Evolutionary conservation across 2,888 invertebrate genomes (phyloP), one percentile per base, ranked within the genome.

Genomic region (Drosophila melanosoma): DNA sequence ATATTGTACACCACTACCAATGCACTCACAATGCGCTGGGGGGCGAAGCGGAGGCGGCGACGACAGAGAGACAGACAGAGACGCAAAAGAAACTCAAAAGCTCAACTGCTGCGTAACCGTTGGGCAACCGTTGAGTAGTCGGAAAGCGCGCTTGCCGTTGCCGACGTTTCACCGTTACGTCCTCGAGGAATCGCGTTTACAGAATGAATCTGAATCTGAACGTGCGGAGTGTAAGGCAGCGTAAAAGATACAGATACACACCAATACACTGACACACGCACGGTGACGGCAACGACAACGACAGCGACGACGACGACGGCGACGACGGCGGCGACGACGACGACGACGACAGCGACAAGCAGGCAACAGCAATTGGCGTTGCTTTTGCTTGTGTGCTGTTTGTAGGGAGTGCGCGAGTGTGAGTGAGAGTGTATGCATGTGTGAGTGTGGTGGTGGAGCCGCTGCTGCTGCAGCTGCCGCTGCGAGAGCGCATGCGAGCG

Each of bases 121-220:
- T 81, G 81, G 82, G 69, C 73, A 81, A 74, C 79, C 82, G 80
- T 79, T 81, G 87, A 84, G 83, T 82, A 74, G 69, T 81, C 74
- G 84, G 77, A 82, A 81, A 84, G 82, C 90, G 90, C 91, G 92
- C 91, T 89, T 85, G 83, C 79, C 81, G 79, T 76, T 78, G 90
- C 92, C 92, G 90, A 91, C 92, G 91, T 90, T 91, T 87, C 89
- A 89, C 90, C 90, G 90, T 90, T 91, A 92, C 93, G 93, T 93
- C 93, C 93, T 93, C 93, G 92, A 93, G 91, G 93, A 93, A 93
- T 92, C 93, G 93, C 92, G 92, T 91, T 91, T 93, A 93, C 93
- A 93, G 93, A 93, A 93, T 93, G 93, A 92, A 92, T 92, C 90
- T 91, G 91, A 92, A 92, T 92, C 90, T 91, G 91, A 93, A 92